Percentiles rank a stretch among this genome's conserved stretches.
phyloP scores from a whole-genome alignment of 2,113 vertebrate genomes.

The Odocoileus virginianus region DNA sequence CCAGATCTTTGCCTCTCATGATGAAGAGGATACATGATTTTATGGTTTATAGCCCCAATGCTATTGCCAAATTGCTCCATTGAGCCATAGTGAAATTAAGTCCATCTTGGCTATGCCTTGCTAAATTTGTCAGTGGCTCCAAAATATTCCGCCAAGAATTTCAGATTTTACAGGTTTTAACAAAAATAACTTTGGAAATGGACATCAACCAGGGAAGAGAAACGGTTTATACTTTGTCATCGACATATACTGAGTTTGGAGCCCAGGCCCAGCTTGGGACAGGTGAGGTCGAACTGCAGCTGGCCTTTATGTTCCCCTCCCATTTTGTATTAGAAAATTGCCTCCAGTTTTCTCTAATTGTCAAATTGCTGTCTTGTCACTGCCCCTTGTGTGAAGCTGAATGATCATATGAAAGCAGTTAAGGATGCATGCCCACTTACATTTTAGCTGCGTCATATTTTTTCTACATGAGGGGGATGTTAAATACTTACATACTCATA shows the following conservation, averaged over 20 bases:
- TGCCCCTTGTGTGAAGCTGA: not conserved
- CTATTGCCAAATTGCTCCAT: not conserved
- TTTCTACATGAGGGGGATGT: not conserved
- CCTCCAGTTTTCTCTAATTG: not conserved
- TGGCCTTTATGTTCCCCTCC: not conserved
- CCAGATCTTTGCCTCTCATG: not conserved
- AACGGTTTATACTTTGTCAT: slow-evolving; percentile 18
- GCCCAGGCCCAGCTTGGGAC: not conserved
- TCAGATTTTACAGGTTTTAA: slow-evolving; percentile 22
- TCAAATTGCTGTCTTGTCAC: not conserved
- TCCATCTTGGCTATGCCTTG: not conserved
- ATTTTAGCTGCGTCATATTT: not conserved
- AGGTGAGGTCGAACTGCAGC: not conserved
- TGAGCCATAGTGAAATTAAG: not conserved
- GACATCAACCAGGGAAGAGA: not conserved
- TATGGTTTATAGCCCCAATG: not conserved
- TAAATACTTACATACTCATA: not conserved
- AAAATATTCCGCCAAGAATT: not conserved
- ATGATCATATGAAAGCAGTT: not conserved
- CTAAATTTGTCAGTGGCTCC: slow-evolving; percentile 20
- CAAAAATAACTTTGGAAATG: slow-evolving; percentile 29
- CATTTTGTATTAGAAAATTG: not conserved
- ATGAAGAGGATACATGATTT: not conserved
- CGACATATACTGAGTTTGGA: not conserved
- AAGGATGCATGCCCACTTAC: not conserved